A percentile compares a stretch with the other conserved stretches of the same genome.
Evolutionary conservation across 2,797 vertebrate genomes (phyloP).

Genomic region (Lindbergichthys nudifrons): DNA sequence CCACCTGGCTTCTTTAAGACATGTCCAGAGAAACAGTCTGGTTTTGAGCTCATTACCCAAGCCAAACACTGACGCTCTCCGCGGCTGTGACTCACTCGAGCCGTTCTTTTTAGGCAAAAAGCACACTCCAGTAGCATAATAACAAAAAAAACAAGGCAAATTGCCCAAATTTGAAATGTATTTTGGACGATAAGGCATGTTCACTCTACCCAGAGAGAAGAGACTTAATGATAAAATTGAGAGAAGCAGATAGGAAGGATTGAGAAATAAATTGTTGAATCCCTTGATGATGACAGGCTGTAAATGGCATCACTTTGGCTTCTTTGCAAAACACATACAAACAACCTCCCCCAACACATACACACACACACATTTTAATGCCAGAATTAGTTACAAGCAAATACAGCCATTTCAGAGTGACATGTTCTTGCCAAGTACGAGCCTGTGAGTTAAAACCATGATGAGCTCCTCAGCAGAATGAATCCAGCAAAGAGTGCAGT

Average conservation of each 20-base stretch:
- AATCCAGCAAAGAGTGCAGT: constrained; percentile 26
- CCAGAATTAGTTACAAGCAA: constrained; percentile 71
- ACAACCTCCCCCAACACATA: constrained; percentile 35
- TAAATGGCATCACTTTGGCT: constrained; percentile 75
- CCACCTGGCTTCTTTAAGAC: constrained; percentile 38
- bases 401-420: constrained; percentile 65
- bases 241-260: constrained; percentile 66
- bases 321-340: constrained; percentile 69
- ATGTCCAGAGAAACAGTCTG: constrained; percentile 34
- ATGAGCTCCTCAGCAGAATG: constrained; percentile 27
- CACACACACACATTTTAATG: constrained; percentile 40
- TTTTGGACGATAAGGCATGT: constrained; percentile 71
- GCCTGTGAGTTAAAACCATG: constrained; percentile 47
- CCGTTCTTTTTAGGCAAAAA: constrained; percentile 43
- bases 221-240: constrained; percentile 74
- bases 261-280: constrained; percentile 68
- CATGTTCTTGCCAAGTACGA: constrained; percentile 64
- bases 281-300: constrained; percentile 71
- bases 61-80: constrained; percentile 49
- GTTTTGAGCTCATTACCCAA: constrained; percentile 48
- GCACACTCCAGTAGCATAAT: constrained; percentile 41
- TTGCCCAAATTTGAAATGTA: constrained; percentile 71
- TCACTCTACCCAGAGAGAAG: constrained; percentile 49
- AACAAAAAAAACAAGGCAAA: constrained; percentile 67
- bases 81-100: constrained; percentile 45